These are phyloP conservation scores for Ectemnius cavifrons DNA, from an alignment of 2,888 invertebrate species.

Conservation along the genomic window DNA sequence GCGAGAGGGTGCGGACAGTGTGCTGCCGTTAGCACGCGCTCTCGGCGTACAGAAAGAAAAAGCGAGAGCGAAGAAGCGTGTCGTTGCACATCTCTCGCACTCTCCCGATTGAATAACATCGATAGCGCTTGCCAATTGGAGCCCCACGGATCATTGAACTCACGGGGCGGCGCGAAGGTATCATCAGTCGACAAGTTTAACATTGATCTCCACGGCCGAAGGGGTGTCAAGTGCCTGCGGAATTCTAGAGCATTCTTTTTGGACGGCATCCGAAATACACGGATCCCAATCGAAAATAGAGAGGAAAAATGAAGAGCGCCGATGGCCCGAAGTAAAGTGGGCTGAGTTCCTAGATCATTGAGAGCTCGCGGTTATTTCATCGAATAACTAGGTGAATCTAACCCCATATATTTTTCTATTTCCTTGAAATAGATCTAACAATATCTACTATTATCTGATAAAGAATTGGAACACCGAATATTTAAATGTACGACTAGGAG, in stretches of 20 bases:
- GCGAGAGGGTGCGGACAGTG: slow-evolving; percentile 26
- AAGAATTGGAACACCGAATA: too few species aligned
- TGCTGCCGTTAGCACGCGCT: slow-evolving; percentile 33
- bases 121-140: slow-evolving; percentile 53
- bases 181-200: slow-evolving; percentile 19
- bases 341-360: too few species aligned
- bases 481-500: background rate
- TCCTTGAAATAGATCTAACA: too few species aligned
- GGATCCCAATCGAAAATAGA: background rate
- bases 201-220: slow-evolving; percentile 26
- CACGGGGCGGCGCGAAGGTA: slow-evolving; percentile 5
- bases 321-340: background rate
- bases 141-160: slow-evolving; percentile 46
- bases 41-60: too few species aligned
- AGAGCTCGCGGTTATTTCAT: too few species aligned
- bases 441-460: too few species aligned
- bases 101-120: slow-evolving; percentile 51
- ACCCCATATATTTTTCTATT: too few species aligned
- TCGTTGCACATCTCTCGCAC: slow-evolving; percentile 22
- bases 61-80: slow-evolving; percentile 26
- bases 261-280: background rate
- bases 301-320: slow-evolving; percentile 2
- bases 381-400: too few species aligned
- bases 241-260: slow-evolving; percentile 30
- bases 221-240: slow-evolving; percentile 22